Conservation (phyloP, 2,888 invertebrate genomes). For the Hydriomena furcata region DNA sequence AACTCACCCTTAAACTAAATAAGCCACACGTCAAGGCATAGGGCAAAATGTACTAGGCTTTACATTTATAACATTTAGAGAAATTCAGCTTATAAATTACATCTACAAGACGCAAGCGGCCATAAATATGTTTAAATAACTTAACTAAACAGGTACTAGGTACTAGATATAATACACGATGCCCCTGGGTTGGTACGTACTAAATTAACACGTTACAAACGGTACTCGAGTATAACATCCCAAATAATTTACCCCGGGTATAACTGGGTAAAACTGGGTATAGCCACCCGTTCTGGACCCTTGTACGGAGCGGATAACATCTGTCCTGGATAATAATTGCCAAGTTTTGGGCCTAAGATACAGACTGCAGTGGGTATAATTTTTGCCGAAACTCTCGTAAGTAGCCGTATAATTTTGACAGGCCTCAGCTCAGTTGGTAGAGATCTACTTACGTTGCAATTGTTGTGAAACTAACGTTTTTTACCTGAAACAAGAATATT, state of each 20-base stretch:
- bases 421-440: no score
- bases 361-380: background rate
- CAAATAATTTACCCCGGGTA: slow-evolving; percentile 32
- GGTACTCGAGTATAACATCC: slow-evolving; percentile 14
- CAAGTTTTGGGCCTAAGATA: slow-evolving; percentile 22
- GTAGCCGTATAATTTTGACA: no score
- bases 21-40: no score
- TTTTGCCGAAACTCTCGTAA: no score
- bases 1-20: no score
- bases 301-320: slow-evolving; percentile 33
- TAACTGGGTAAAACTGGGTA: slow-evolving; percentile 13
- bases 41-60: no score
- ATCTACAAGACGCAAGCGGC: no score
- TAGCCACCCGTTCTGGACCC: no score
- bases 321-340: slow-evolving; percentile 31
- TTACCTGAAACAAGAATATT: slow-evolving; percentile 57
- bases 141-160: background rate
- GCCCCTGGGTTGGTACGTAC: background rate
- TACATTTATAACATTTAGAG: no score
- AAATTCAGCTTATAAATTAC: no score
- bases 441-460: slow-evolving; percentile 17
- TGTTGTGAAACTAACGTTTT: slow-evolving; percentile 51
- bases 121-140: no score
- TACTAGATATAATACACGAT: background rate
- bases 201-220: slow-evolving; percentile 16